Conservation (phyloP, 2,113 vertebrate species). For the Martes martes region DNA sequence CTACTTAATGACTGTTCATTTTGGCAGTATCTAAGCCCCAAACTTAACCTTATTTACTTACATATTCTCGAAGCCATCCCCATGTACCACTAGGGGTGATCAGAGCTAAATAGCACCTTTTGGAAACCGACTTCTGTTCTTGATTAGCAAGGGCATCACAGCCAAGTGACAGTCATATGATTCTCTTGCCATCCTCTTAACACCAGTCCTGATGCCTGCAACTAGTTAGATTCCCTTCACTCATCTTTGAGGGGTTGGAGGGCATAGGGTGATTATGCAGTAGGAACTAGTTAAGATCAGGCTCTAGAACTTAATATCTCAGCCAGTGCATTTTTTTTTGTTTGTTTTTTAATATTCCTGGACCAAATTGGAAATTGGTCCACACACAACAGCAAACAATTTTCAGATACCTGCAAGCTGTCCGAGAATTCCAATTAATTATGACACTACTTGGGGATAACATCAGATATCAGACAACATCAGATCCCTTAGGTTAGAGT, state of each 20-base stretch:
- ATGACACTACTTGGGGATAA: background rate
- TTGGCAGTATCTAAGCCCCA: background rate
- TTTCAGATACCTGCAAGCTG: background rate
- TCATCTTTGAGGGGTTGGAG: background rate
- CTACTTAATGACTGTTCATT: background rate
- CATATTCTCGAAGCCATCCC: background rate
- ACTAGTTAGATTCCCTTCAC: background rate
- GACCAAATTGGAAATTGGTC: background rate
- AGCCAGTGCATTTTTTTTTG: background rate
- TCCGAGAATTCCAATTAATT: background rate
- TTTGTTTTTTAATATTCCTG: background rate
- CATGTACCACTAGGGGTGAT: background rate
- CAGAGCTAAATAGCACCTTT: background rate
- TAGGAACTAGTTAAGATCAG: background rate
- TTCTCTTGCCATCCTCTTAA: background rate
- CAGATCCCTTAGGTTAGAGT: background rate
- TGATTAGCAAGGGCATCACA: background rate
- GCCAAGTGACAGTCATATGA: background rate
- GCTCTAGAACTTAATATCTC: background rate
- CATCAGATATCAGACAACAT: background rate
- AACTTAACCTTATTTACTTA: background rate
- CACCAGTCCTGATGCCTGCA: background rate
- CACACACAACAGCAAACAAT: background rate
- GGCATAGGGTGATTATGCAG: background rate
- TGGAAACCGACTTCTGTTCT: background rate